A percentile compares a stretch with the other conserved stretches of the same genome.
These are phyloP conservation scores for Netelia inedita DNA, from an alignment of 2,888 invertebrate species.

Conservation along the genomic window DNA sequence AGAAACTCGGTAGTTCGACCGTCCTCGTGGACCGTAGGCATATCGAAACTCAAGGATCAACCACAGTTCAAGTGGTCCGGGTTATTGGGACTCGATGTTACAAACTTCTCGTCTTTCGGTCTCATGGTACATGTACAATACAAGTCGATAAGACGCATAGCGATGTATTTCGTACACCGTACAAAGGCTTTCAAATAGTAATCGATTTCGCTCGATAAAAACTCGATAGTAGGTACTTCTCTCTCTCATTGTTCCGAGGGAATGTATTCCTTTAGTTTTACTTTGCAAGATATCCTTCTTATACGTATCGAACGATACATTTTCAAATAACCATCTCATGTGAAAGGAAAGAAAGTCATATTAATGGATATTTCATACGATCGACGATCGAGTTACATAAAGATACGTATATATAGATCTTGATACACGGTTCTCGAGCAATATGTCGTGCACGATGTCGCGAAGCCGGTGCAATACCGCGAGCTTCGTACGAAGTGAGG, in stretches of 20 bases:
- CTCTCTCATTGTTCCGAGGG: no score
- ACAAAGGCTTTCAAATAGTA: no score
- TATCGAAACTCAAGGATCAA: not conserved
- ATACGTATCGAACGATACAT: not conserved
- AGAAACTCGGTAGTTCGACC: not conserved
- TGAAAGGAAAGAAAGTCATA: not conserved
- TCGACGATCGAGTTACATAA: not conserved
- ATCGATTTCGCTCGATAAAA: no score
- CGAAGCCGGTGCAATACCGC: constrained; percentile 20
- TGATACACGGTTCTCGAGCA: not conserved
- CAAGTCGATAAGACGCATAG: no score
- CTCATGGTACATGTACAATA: no score
- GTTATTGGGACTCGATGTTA: not conserved
- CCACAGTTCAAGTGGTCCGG: not conserved
- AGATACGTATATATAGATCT: not conserved
- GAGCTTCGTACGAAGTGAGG: constrained; percentile 19
- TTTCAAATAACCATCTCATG: not conserved
- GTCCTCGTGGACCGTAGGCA: not conserved
- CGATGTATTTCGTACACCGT: no score
- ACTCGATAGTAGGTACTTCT: no score
- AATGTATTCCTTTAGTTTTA: no score
- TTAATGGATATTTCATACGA: not conserved
- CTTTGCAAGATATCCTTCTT: no score
- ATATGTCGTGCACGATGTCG: not conserved
- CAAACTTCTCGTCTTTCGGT: no score